Percentiles rank a stretch among this genome's conserved stretches.
Evolutionary conservation across 2,888 invertebrate genomes (phyloP).

Genomic region (Aspidiotus destructor): DNA sequence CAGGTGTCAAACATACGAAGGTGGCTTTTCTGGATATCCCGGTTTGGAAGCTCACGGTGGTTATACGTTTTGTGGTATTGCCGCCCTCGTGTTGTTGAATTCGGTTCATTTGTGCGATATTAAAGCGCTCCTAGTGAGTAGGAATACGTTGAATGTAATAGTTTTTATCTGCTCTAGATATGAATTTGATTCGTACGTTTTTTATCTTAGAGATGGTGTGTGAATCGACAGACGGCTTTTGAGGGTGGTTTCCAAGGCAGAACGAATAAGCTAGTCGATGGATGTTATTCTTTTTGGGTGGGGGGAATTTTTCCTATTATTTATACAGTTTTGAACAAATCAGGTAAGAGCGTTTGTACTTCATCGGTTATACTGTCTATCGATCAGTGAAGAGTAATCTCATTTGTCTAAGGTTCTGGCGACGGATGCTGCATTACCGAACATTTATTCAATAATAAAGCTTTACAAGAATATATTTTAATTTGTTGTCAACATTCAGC

Average conservation of each 20-base stretch:
- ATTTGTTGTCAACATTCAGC: conserved; percentile 75
- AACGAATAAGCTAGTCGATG: conserved; percentile 96
- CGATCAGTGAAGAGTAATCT: neutral
- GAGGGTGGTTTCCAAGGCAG: conserved; percentile 97
- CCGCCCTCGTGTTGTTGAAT: conserved; percentile 73
- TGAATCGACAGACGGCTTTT: conserved; percentile 79
- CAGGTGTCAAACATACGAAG: conserved; percentile 96
- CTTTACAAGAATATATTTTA: conserved; percentile 89
- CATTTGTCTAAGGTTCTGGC: neutral
- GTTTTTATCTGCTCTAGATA: neutral
- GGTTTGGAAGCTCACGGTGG: conserved; percentile 98
- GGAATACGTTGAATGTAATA: neutral
- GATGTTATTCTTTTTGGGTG: conserved; percentile 99
- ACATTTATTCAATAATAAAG: conserved; percentile 69
- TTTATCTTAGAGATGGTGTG: conserved; percentile 63
- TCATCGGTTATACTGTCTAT: neutral
- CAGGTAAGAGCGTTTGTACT: conserved; percentile 1
- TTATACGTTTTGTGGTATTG: conserved; percentile 96
- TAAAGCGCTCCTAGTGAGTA: conserved; percentile 56
- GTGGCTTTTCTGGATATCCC: conserved; percentile 89
- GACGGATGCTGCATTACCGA: conserved; percentile 40
- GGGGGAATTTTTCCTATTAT: conserved; percentile 84
- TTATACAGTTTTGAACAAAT: conserved; percentile 11
- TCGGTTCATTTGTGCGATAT: conserved; percentile 64
- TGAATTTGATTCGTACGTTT: neutral